Evolutionary conservation across 2,888 invertebrate genomes (phyloP).

Genomic region (Julus scandinavius): DNA sequence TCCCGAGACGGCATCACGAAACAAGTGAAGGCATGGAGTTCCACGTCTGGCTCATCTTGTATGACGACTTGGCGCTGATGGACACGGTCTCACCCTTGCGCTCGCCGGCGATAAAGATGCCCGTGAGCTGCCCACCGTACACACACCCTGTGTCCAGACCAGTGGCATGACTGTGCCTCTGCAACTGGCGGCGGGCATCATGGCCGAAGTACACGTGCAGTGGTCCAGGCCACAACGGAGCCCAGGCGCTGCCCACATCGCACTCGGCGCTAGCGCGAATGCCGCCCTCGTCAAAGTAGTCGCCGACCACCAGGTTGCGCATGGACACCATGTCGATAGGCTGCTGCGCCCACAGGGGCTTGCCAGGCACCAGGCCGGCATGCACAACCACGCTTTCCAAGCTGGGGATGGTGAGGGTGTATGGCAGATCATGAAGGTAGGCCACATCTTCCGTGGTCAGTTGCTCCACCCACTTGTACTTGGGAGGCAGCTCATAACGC

Average conservation of each 20-base stretch:
- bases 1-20: background rate
- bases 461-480: slow-evolving; percentile 63
- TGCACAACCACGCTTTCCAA: slow-evolving; percentile 64
- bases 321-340: slow-evolving; percentile 63
- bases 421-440: slow-evolving; percentile 64
- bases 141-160: slow-evolving; percentile 67
- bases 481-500: slow-evolving; percentile 54
- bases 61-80: slow-evolving; percentile 50
- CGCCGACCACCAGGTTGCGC: slow-evolving; percentile 63
- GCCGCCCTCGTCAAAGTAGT: slow-evolving; percentile 59
- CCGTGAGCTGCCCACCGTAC: slow-evolving; percentile 64
- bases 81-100: slow-evolving; percentile 58
- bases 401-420: slow-evolving; percentile 64
- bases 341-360: slow-evolving; percentile 61
- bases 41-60: slow-evolving; percentile 36
- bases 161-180: slow-evolving; percentile 63
- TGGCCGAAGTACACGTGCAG: slow-evolving; percentile 67
- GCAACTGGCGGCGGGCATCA: slow-evolving; percentile 64
- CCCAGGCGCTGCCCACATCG: slow-evolving; percentile 64
- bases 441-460: slow-evolving; percentile 62
- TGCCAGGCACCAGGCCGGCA: slow-evolving; percentile 64
- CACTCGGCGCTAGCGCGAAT: slow-evolving; percentile 59
- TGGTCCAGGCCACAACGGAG: slow-evolving; percentile 64
- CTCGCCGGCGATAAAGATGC: slow-evolving; percentile 60
- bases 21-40: background rate